Percentiles rank a stretch among this genome's conserved stretches.
Conservation (phyloP, 1,140 invertebrate genomes). For the Maniola jurtina region DNA sequence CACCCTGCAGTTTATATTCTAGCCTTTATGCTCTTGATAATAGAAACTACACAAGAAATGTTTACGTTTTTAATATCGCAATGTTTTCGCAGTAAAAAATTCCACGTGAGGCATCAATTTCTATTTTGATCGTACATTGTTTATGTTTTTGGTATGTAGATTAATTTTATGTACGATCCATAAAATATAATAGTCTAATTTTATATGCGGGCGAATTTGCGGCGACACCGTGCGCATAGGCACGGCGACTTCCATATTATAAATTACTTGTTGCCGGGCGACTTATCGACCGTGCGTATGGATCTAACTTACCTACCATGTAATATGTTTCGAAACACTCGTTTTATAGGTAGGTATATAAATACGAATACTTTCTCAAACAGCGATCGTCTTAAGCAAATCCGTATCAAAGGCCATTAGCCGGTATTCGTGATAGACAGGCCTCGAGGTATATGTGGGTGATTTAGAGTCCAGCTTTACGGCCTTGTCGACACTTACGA, state of each 20-base stretch:
- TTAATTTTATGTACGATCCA: too few species aligned
- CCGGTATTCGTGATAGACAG: conserved; percentile 8
- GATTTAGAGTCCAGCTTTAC: conserved; percentile 30
- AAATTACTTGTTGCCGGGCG: too few species aligned
- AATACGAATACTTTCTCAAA: neutral
- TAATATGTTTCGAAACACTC: too few species aligned
- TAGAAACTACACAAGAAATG: neutral
- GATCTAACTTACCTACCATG: too few species aligned
- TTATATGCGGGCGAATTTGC: too few species aligned
- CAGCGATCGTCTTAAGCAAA: neutral
- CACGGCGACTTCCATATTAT: too few species aligned
- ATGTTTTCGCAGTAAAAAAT: neutral
- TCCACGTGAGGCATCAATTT: neutral
- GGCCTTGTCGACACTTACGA: conserved; percentile 25
- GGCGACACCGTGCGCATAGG: too few species aligned
- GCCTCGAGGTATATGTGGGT: conserved; percentile 22
- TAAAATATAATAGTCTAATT: too few species aligned
- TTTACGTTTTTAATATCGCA: neutral
- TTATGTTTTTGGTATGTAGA: neutral
- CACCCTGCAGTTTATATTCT: neutral
- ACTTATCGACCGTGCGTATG: too few species aligned
- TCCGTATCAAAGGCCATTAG: conserved; percentile 6
- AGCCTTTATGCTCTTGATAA: neutral
- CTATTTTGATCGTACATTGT: neutral
- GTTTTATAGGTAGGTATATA: too few species aligned